Evolutionary conservation across 2,888 invertebrate genomes (phyloP).

Genomic region (Gibbula magus): DNA sequence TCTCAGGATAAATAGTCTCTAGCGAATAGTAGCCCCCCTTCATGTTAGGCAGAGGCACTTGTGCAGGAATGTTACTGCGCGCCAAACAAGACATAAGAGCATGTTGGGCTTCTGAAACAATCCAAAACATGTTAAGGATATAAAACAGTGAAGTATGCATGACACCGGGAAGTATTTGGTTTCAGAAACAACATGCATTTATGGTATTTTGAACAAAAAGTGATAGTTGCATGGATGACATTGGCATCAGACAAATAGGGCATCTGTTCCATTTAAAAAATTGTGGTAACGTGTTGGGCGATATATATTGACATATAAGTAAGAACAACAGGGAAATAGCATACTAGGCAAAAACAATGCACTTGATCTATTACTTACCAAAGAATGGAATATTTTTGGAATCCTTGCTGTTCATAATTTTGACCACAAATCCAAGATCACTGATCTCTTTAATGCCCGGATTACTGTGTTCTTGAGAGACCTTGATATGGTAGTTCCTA

Average conservation of each 20-base stretch:
- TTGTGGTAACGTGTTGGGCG: neutral
- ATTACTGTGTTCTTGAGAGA: constrained; percentile 73
- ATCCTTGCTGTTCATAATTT: constrained; percentile 19
- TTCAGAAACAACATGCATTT: no score
- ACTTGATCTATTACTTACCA: neutral
- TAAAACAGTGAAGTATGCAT: no score
- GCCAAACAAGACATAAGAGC: constrained; percentile 41
- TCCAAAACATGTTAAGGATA: neutral
- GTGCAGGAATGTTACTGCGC: constrained; percentile 43
- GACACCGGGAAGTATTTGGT: neutral
- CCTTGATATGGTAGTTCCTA: constrained; percentile 83
- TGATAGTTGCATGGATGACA: no score
- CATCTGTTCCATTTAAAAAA: neutral
- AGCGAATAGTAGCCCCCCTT: constrained; percentile 45
- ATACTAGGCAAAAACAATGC: no score
- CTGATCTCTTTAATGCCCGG: constrained; percentile 47
- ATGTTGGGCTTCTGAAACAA: constrained; percentile 51
- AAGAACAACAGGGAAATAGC: no score
- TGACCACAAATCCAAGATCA: constrained; percentile 78
- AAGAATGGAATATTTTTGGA: neutral
- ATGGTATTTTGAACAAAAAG: no score
- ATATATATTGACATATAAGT: neutral
- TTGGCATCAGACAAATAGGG: no score
- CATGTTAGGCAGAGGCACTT: constrained; percentile 42
- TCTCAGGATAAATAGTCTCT: constrained; percentile 32